A percentile compares a stretch with the other conserved stretches of the same genome.
Conservation (phyloP, 2,888 invertebrate species). For the Drosophila picticornis region DNA sequence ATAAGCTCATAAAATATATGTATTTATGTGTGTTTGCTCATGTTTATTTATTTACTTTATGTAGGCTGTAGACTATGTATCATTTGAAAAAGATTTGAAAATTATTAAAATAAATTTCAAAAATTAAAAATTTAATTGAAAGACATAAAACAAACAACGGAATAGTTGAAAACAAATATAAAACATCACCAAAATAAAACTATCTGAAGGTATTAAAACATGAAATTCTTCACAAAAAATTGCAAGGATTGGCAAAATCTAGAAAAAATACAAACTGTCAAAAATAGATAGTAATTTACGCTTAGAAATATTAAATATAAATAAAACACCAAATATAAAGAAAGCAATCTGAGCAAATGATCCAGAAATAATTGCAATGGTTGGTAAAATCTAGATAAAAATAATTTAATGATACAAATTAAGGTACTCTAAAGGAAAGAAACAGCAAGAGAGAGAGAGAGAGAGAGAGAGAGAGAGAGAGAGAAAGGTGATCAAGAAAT, state of each 20-base stretch:
- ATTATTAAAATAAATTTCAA: neutral
- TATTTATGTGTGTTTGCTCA: neutral
- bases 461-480: neutral
- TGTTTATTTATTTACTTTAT: neutral
- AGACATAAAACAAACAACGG: neutral
- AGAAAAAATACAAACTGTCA: neutral
- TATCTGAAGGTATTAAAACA: neutral
- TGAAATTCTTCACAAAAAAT: neutral
- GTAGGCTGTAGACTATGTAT: neutral
- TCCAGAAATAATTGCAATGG: neutral
- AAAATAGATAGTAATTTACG: neutral
- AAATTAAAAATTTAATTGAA: neutral
- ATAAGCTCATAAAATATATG: neutral
- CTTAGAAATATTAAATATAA: neutral
- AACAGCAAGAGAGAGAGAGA: neutral
- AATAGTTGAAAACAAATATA: neutral
- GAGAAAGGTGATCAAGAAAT: neutral
- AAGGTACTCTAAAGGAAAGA: neutral
- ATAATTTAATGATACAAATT: neutral
- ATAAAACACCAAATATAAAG: neutral
- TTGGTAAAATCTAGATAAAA: neutral
- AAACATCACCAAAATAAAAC: neutral
- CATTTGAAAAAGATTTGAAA: neutral
- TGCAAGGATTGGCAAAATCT: neutral
- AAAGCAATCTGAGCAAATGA: neutral